Evolutionary conservation across 2,888 invertebrate genomes (phyloP).

Genomic region (Drosophila incognita): DNA sequence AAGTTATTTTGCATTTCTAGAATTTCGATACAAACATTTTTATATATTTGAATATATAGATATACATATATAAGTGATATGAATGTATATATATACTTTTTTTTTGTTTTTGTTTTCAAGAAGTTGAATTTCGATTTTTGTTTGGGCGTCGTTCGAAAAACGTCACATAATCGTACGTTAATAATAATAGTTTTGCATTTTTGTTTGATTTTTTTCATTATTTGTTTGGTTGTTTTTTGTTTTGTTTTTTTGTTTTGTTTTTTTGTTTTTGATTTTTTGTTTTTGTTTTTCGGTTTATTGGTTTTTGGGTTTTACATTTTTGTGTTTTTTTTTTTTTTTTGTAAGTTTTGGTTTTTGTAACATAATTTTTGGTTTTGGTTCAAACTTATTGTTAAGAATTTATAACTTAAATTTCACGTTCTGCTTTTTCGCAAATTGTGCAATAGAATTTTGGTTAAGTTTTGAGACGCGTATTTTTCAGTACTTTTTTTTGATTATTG

Average conservation of each 20-base stretch:
- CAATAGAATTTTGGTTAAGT: constrained; percentile 33
- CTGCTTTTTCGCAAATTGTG: constrained; percentile 26
- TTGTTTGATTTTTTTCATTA: constrained; percentile 39
- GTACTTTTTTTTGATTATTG: constrained; percentile 9
- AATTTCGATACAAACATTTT: constrained; percentile 43
- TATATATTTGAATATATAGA: constrained; percentile 34
- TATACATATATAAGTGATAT: constrained; percentile 39
- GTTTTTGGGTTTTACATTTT: constrained; percentile 45
- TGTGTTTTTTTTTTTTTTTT: constrained; percentile 24
- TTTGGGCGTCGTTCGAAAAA: constrained; percentile 85
- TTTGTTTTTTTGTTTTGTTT: constrained; percentile 29
- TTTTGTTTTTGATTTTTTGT: background rate
- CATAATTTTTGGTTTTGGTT: constrained; percentile 52
- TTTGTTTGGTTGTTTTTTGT: constrained; percentile 44
- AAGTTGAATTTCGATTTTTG: constrained; percentile 86
- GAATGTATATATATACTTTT: constrained; percentile 39
- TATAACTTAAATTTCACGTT: constrained; percentile 63
- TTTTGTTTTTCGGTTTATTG: constrained; percentile 41
- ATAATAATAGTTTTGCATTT: constrained; percentile 44
- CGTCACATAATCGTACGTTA: constrained; percentile 82
- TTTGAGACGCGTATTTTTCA: constrained; percentile 24
- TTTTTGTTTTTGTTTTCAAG: constrained; percentile 83
- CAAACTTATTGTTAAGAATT: constrained; percentile 65
- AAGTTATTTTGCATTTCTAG: constrained; percentile 38
- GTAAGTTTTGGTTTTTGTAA: constrained; percentile 46